phyloP scores from a whole-genome alignment of 2,888 invertebrate species.

The Ligdia adustata region DNA sequence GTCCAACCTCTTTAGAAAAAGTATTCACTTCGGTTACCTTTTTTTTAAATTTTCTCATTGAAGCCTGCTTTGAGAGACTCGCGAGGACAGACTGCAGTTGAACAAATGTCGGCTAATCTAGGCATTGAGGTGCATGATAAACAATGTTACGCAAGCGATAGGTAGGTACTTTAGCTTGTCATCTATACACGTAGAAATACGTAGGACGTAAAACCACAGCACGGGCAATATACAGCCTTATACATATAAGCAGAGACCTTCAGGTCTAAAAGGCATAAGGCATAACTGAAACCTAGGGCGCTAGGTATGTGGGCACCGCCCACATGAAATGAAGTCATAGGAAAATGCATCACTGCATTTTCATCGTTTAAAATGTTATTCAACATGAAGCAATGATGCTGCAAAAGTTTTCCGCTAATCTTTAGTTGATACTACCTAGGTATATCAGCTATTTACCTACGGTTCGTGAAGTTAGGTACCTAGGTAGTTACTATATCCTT shows the following conservation, averaged over 20 bases:
- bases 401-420: slow-evolving; percentile 1
- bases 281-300: neutral
- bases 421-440: neutral
- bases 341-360: slow-evolving; percentile 18
- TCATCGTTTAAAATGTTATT: neutral
- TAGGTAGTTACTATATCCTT: too few species aligned
- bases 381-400: slow-evolving; percentile 2
- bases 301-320: neutral
- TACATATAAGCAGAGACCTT: too few species aligned
- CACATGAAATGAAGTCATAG: slow-evolving; percentile 21
- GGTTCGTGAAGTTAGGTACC: neutral
- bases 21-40: neutral
- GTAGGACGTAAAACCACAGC: neutral
- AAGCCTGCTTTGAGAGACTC: slow-evolving; percentile 22
- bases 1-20: neutral
- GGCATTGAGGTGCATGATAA: slow-evolving; percentile 38
- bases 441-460: neutral
- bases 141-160: slow-evolving; percentile 39
- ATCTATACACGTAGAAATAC: neutral
- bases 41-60: slow-evolving; percentile 3
- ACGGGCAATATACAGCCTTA: neutral
- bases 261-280: neutral
- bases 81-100: slow-evolving; percentile 42
- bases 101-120: slow-evolving; percentile 43
- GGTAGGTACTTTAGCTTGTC: neutral